Percentiles rank a stretch among this genome's conserved stretches.
Evolutionary conservation across 2,113 vertebrate genomes (phyloP).

Genomic region (Eulemur rufifrons): DNA sequence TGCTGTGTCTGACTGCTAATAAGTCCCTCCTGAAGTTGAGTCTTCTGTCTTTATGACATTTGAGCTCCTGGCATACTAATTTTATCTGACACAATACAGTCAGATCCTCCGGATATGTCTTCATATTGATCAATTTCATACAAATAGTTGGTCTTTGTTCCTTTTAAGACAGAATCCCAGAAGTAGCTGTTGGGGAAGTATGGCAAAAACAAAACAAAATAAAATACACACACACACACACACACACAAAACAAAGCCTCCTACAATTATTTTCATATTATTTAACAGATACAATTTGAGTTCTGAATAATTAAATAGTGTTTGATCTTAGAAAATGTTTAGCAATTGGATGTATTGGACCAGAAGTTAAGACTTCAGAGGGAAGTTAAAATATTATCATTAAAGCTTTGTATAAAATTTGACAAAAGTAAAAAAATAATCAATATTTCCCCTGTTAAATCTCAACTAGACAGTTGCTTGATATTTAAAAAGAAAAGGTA

Average conservation of each 20-base stretch:
- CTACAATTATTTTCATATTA: neutral
- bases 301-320: neutral
- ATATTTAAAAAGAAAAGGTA: neutral
- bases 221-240: neutral
- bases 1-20: constrained; percentile 72
- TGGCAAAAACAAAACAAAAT: neutral
- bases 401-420: neutral
- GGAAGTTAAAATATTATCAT: neutral
- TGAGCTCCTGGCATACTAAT: constrained; percentile 70
- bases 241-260: neutral
- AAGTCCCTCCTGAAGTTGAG: constrained; percentile 53
- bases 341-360: neutral
- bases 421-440: neutral
- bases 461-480: neutral
- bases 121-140: constrained; percentile 25
- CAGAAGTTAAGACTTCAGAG: neutral
- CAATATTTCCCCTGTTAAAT: neutral
- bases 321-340: neutral
- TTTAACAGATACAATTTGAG: neutral
- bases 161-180: neutral
- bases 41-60: constrained; percentile 70
- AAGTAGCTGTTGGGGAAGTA: neutral
- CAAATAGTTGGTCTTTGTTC: constrained; percentile 44
- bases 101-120: neutral
- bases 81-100: constrained; percentile 19